Evolutionary conservation across 1,140 invertebrate species (phyloP).

Genomic region (Bombus polaris): DNA sequence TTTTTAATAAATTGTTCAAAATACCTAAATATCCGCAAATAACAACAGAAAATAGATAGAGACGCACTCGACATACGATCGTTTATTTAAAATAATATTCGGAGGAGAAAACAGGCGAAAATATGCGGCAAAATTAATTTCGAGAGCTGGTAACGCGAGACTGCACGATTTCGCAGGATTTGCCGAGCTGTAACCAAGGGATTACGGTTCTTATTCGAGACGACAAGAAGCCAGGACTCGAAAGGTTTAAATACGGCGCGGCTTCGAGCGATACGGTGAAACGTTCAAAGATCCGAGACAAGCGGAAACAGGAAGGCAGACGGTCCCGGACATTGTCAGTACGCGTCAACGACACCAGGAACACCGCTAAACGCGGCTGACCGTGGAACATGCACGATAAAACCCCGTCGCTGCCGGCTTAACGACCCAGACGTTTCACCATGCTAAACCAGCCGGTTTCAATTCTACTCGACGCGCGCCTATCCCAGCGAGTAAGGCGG

Average conservation of each 20-base stretch:
- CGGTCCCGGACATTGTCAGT: conserved; percentile 39
- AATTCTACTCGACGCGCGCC: conserved; percentile 1
- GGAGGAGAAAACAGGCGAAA: neutral
- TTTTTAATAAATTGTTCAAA: too few species aligned
- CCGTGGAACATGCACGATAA: conserved; percentile 62
- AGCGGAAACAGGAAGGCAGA: conserved; percentile 12
- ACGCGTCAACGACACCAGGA: conserved; percentile 45
- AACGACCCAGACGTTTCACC: conserved; percentile 68
- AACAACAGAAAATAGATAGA: too few species aligned
- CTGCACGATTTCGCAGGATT: neutral
- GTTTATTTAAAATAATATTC: too few species aligned
- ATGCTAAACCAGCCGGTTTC: conserved; percentile 38
- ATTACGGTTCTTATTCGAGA: neutral
- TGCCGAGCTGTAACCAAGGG: neutral
- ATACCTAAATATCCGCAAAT: too few species aligned
- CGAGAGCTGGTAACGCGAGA: neutral
- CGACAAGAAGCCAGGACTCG: neutral
- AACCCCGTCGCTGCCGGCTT: conserved; percentile 67
- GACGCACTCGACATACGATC: rapidly evolving
- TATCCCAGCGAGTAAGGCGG: conserved; percentile 10
- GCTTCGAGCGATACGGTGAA: conserved; percentile 24
- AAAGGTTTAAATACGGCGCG: conserved; percentile 6
- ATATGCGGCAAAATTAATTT: neutral
- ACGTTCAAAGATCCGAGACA: neutral
- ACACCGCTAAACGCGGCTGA: conserved; percentile 52